Base-by-base conservation (phyloP, 2,888 invertebrate species). In the Apodemia mormo region DNA sequence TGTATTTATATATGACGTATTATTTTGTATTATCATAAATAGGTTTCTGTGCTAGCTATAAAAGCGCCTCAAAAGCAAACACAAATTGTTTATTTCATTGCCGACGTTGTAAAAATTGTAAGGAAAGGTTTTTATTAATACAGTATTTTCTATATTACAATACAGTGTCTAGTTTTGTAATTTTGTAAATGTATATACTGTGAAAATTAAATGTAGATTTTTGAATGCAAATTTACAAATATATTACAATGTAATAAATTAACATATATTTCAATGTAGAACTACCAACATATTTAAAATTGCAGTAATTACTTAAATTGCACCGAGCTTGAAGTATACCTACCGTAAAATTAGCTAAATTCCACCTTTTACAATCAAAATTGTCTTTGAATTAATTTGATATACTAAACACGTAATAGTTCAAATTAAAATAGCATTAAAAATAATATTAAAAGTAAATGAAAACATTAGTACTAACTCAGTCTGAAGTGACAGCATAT, bases 81-180 rank as follows among this genome's bases (percentile, higher is more conserved):
- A 10, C 56, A 22, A 56, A 56, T 2, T 30, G 29, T 30, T 29
- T 29, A 29, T 8, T 56, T 8, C 9, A 30, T 29, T 9, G 9
- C 9, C 10, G 56, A 56, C 4, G 56, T 56, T 56, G 56, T 56
- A 56, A 56, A 56, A 56, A 56, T 56, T 56, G 29, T 56, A 29
- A 56, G 78, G 29, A 56, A 56, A 29, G 7, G 43, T 43, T 22
- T 22, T 56, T 56, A 29, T 56, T 22, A 8, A 56, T 29, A 14
- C 56, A 56, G 56, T 56, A 73, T 70, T 70, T 84, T 84, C 84
- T 86, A 83, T 83, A 80, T 85, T 85, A 80, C 86, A 43, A 9
- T 43, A 43, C 43, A 89, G 86, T 89, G 88, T 86, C 85, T 87
- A 87, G 86, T 85, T 87, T 87, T 83, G 83, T 89, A 89, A 87